Conservation (phyloP, 2,113 vertebrate species). For the Dromiciops gliroides region DNA sequence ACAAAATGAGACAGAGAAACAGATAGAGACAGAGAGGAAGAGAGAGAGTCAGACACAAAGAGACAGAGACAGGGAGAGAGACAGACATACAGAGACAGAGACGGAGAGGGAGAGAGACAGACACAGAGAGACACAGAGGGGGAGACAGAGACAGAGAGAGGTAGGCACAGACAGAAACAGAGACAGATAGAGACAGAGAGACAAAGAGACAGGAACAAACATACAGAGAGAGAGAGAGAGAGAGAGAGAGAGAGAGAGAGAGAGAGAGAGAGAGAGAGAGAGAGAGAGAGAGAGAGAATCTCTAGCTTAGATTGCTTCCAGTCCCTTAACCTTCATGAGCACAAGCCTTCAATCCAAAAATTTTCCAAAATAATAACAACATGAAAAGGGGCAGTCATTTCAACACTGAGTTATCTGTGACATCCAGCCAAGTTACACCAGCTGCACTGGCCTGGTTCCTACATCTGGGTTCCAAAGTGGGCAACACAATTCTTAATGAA, state of each 20-base stretch:
- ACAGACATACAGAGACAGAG: too few species aligned
- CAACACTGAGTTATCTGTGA: slow-evolving; percentile 77
- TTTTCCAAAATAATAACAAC: slow-evolving; percentile 69
- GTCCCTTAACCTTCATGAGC: slow-evolving; percentile 52
- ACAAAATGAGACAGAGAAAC: neutral
- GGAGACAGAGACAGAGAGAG: too few species aligned
- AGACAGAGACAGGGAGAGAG: neutral
- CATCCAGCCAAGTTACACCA: slow-evolving; percentile 77
- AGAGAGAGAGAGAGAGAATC: neutral
- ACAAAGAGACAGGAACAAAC: too few species aligned
- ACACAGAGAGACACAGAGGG: too few species aligned
- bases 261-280: neutral
- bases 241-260: neutral
- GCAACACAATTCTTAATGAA: slow-evolving; percentile 78
- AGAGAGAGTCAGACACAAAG: neutral
- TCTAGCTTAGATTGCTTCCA: slow-evolving; percentile 32
- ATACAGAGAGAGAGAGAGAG: neutral
- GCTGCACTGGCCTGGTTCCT: slow-evolving; percentile 81
- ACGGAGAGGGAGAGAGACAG: too few species aligned
- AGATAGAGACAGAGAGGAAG: neutral
- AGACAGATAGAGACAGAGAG: too few species aligned
- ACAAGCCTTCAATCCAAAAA: slow-evolving; percentile 26
- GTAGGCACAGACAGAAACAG: too few species aligned
- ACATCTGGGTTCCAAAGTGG: slow-evolving; percentile 81
- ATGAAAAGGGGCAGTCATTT: slow-evolving; percentile 56